These are phyloP conservation scores for Prosapia bicincta DNA, from an alignment of 2,888 invertebrate genomes.

Conservation along the genomic window DNA sequence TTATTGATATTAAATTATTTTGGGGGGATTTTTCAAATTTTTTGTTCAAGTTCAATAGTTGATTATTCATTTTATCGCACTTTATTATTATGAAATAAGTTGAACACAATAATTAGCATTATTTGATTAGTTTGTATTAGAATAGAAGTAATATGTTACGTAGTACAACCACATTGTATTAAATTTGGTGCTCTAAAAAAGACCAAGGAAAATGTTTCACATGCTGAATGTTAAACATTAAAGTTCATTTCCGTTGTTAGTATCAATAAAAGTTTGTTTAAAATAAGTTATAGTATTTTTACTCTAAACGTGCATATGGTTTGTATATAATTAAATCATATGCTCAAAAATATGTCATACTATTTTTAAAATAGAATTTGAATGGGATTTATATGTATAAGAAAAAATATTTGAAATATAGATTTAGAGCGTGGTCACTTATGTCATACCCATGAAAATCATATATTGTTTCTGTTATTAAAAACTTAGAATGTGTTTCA, in stretches of 20 bases:
- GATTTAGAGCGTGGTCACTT: too few species aligned
- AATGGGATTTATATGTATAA: too few species aligned
- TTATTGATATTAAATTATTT: neutral
- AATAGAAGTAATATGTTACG: neutral
- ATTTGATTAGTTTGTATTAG: neutral
- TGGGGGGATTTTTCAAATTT: neutral
- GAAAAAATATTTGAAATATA: too few species aligned
- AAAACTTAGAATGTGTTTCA: too few species aligned
- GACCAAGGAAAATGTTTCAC: neutral
- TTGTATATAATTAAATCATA: too few species aligned
- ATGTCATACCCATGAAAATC: too few species aligned
- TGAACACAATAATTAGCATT: neutral
- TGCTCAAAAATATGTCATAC: too few species aligned
- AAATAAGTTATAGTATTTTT: neutral
- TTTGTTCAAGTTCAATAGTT: neutral
- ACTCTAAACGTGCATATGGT: too few species aligned
- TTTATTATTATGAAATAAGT: neutral
- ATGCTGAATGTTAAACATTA: neutral
- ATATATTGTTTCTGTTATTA: too few species aligned
- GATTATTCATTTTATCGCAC: neutral
- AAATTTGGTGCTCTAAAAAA: neutral
- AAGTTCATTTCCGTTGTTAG: neutral
- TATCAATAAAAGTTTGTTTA: neutral
- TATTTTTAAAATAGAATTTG: too few species aligned
- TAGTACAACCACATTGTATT: neutral